Conservation (phyloP, 2,888 invertebrate species). For the Strigamia transsilvanica region DNA sequence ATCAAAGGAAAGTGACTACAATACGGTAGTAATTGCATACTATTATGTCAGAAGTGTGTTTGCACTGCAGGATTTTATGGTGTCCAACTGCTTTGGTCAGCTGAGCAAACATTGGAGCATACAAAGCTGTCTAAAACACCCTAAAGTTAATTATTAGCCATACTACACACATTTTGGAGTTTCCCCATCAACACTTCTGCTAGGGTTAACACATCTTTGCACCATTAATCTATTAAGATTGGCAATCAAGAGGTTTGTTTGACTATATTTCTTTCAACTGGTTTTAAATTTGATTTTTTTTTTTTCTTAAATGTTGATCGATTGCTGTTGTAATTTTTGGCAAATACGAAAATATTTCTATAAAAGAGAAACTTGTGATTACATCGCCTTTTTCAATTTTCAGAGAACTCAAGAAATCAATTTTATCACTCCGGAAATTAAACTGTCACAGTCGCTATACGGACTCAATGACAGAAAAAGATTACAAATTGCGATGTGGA, state of each 20-base stretch:
- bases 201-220: not conserved
- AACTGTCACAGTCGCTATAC: not conserved
- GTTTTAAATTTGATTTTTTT: not conserved
- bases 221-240: not conserved
- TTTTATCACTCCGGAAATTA: slow-evolving; percentile 20
- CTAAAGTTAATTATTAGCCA: not conserved
- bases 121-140: not conserved
- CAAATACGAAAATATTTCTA: not conserved
- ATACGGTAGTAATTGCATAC: not conserved
- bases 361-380: not conserved
- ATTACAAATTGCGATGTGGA: not conserved
- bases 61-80: not conserved
- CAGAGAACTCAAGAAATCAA: not conserved
- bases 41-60: not conserved
- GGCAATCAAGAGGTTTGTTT: not conserved
- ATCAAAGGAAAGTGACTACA: not conserved
- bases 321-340: too few species aligned
- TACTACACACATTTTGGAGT: not conserved
- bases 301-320: not conserved
- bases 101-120: not conserved
- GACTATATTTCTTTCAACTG: not conserved
- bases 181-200: not conserved
- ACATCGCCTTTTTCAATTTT: slow-evolving; percentile 1
- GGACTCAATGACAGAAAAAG: slow-evolving; percentile 6
- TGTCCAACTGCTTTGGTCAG: not conserved